Percentiles rank a stretch among this genome's conserved stretches.
Evolutionary conservation across 1,140 invertebrate genomes (phyloP).

Genomic region (Acromyrmex heyeri): DNA sequence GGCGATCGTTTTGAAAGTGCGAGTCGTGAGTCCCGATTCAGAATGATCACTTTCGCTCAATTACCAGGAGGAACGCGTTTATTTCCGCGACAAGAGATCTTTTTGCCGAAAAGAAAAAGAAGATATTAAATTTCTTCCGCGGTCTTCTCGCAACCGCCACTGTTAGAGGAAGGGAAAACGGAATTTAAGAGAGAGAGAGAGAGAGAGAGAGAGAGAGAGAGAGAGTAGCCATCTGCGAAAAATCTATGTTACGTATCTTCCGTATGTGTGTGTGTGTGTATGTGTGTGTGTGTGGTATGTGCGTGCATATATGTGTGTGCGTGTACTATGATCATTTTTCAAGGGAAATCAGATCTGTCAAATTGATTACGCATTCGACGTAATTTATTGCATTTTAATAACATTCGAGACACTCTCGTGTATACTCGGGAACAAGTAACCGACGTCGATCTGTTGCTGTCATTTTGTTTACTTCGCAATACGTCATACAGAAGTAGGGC

Average conservation of each 20-base stretch:
- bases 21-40: slow-evolving; percentile 18
- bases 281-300: too few species aligned
- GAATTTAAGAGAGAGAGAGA: slow-evolving; percentile 11
- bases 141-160: slow-evolving; percentile 47
- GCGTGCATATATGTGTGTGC: neutral
- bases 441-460: slow-evolving; percentile 36
- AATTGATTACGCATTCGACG: slow-evolving; percentile 38
- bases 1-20: slow-evolving; percentile 60
- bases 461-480: slow-evolving; percentile 25
- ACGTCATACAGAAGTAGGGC: neutral
- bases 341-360: slow-evolving; percentile 34
- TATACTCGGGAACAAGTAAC: slow-evolving; percentile 53
- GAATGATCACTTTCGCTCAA: slow-evolving; percentile 63
- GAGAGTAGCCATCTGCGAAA: slow-evolving; percentile 29
- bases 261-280: neutral
- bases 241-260: slow-evolving; percentile 55
- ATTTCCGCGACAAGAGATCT: slow-evolving; percentile 43
- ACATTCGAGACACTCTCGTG: slow-evolving; percentile 34
- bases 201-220: neutral
- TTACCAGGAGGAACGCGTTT: slow-evolving; percentile 36
- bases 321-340: slow-evolving; percentile 37
- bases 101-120: slow-evolving; percentile 23
- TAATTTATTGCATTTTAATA: slow-evolving; percentile 56
- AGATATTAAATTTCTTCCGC: slow-evolving; percentile 49
- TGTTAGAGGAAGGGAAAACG: neutral